Base-by-base conservation (phyloP, 2,113 vertebrate genomes). In the Lipotes vexillifer region DNA sequence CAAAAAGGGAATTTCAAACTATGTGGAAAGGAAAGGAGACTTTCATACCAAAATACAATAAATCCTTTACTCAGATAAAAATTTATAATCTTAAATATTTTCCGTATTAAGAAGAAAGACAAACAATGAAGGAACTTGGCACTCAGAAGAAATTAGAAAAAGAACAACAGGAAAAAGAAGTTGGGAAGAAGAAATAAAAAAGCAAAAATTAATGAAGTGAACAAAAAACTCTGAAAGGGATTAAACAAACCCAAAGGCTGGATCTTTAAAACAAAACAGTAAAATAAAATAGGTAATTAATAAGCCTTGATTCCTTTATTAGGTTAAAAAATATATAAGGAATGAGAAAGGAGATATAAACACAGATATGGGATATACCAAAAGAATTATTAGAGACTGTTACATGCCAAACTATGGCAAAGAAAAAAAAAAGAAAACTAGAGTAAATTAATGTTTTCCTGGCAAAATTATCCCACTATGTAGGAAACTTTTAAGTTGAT, bases 1-100 rank as follows among this genome's bases (percentile, higher is more conserved):
- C 17, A 80, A 46, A 86, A 82, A 41, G 8, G 5, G 41, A 87
- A 75, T 74, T 87, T 90, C 3, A 86, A 68, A 90, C 80, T 93
- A n/a, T 82, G 17, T 61, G 33, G 52, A 65, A 82, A 88, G 36
- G 66, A 89, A 38, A 88, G 11, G 44, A 90, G 17, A 61, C 59
- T 86, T 95, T 90, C 52, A 61, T 93, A 80, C 31, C 46, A 44
- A 90, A 90, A 75, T 90, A 36, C 6, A 59, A 18, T 93, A 92
- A 88, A 41, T 66, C 17, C 13, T 69, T 97, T 91, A 68, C 38
- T 86, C 86, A 93, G 55, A 78, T 96, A 82, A 93, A 93, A 87
- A 65, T 68, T 72, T 55, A 36, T 44, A 80, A 44, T 95, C 68
- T 93, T 88, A 93, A 93, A 95, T 95, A 84, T 27, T 46, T 80